Evolutionary conservation across 2,888 invertebrate genomes (phyloP).

Genomic region (Drosophila merina): DNA sequence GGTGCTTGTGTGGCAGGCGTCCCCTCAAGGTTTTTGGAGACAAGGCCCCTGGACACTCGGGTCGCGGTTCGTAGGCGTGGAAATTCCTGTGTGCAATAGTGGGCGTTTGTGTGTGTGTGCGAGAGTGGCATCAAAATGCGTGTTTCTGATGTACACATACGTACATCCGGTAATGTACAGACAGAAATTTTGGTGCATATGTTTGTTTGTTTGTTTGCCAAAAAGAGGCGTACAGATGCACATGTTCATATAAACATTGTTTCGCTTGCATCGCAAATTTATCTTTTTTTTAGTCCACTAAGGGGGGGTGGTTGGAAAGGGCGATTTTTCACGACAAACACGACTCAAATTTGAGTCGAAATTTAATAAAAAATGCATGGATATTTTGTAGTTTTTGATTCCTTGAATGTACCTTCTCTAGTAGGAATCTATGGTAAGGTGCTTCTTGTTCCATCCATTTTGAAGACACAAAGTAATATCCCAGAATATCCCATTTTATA

Average conservation of each 20-base stretch:
- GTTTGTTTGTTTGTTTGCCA: background rate
- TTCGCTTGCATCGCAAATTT: background rate
- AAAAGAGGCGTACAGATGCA: background rate
- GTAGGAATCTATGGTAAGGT: no score
- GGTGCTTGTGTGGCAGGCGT: background rate
- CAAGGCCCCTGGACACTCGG: background rate
- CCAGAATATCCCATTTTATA: no score
- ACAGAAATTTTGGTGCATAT: slow-evolving; percentile 1
- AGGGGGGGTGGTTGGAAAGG: background rate
- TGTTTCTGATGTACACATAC: slow-evolving; percentile 9
- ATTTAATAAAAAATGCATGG: no score
- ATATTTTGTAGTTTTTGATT: no score
- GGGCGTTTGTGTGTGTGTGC: slow-evolving; percentile 30
- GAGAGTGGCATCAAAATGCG: slow-evolving; percentile 9
- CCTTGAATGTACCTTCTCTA: no score
- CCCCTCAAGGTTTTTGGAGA: background rate
- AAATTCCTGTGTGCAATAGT: slow-evolving; percentile 41
- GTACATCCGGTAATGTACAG: slow-evolving; percentile 4
- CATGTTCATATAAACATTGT: background rate
- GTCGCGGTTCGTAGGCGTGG: slow-evolving; percentile 31
- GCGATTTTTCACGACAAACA: no score
- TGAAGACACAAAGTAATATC: no score
- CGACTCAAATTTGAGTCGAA: no score
- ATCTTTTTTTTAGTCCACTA: background rate
- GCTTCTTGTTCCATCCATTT: no score